Conservation (phyloP, 2,888 invertebrate species). For the Nebria salina region DNA sequence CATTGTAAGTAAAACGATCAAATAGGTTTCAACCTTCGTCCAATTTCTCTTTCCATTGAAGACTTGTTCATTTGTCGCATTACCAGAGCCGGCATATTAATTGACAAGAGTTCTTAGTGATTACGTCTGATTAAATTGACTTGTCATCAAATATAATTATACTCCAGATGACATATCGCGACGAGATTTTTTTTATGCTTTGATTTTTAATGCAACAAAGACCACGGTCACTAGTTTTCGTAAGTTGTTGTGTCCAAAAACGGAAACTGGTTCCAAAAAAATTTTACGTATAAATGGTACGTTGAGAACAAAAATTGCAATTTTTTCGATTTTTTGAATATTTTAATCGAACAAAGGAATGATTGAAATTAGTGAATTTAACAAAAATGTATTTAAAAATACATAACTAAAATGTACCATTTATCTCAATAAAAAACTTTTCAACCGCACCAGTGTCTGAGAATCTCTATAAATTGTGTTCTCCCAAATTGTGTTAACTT, state of each 20-base stretch:
- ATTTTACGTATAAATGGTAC: not conserved
- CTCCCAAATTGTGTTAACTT: not conserved
- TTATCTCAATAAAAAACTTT: not conserved
- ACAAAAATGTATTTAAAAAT: too few species aligned
- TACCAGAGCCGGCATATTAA: not conserved
- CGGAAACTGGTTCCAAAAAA: not conserved
- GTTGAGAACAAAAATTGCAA: too few species aligned
- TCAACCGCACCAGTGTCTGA: not conserved
- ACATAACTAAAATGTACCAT: not conserved
- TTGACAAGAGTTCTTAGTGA: not conserved
- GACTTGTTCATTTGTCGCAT: not conserved
- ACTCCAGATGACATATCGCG: not conserved
- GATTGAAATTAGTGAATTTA: too few species aligned
- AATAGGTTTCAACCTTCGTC: not conserved
- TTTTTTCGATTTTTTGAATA: too few species aligned
- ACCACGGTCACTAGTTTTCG: not conserved
- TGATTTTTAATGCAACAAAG: not conserved
- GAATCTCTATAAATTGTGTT: not conserved
- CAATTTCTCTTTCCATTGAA: not conserved
- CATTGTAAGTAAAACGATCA: conserved; percentile 16
- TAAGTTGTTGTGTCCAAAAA: not conserved
- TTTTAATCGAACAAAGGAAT: too few species aligned
- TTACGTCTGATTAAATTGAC: not conserved
- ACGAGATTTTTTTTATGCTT: not conserved
- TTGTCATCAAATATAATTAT: not conserved